Conservation (phyloP, 2,888 invertebrate species). For the Cataglyphis rosenhaueri region DNA sequence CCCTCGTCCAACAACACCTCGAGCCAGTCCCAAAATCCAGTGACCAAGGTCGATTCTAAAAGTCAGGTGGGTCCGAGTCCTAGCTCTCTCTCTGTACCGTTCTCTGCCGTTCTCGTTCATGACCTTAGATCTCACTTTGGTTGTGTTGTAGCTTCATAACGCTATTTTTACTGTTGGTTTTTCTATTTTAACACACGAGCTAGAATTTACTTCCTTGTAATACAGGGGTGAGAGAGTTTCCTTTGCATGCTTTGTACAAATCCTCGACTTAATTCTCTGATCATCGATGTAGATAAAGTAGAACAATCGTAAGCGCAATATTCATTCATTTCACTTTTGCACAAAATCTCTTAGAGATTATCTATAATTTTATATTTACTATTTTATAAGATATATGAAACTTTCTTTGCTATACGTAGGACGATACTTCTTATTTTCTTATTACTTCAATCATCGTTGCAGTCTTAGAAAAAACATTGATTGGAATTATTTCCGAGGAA, state of each 20-base stretch:
- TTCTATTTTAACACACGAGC: constrained; percentile 56
- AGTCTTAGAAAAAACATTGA: constrained; percentile 9
- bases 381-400: neutral
- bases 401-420: constrained; percentile 8
- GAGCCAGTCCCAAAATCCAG: constrained; percentile 86
- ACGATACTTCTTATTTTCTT: constrained; percentile 11
- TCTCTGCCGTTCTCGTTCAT: constrained; percentile 75
- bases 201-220: constrained; percentile 40
- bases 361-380: constrained; percentile 5
- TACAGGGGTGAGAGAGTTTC: constrained; percentile 30
- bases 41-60: constrained; percentile 86
- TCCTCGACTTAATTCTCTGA: constrained; percentile 22
- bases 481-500: constrained; percentile 4
- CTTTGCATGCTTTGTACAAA: constrained; percentile 60
- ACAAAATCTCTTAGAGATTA: constrained; percentile 14
- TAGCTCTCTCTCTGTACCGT: constrained; percentile 76
- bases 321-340: constrained; percentile 41
- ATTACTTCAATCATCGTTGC: constrained; percentile 24
- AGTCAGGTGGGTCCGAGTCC: constrained; percentile 87
- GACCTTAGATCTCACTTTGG: constrained; percentile 72
- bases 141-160: constrained; percentile 62
- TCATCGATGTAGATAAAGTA: constrained; percentile 20
- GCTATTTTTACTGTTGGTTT: constrained; percentile 66
- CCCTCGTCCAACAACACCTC: constrained; percentile 82
- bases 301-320: constrained; percentile 47